A percentile compares a stretch with the other conserved stretches of the same genome.
phyloP scores from a whole-genome alignment of 1,140 invertebrate genomes.

The Atopsyche davidsoni region DNA sequence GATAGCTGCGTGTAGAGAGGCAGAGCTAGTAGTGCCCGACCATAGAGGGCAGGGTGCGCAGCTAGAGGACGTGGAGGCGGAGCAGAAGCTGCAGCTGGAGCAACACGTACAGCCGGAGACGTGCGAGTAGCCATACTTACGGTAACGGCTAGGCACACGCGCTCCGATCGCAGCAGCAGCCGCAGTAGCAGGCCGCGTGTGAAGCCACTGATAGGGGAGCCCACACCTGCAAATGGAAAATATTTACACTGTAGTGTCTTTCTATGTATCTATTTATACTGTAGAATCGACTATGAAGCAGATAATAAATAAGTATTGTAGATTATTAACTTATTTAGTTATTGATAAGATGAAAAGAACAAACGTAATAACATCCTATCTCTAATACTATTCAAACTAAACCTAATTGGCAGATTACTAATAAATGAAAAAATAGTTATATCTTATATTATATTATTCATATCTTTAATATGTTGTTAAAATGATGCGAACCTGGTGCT shows the following conservation, averaged over 20 bases:
- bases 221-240: conserved; percentile 36
- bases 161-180: conserved; percentile 79
- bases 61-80: conserved; percentile 36
- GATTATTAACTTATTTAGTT: no score
- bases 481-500: conserved; percentile 18
- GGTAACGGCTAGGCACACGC: conserved; percentile 65
- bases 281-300: no score
- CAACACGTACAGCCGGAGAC: conserved; percentile 34
- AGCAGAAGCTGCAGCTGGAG: conserved; percentile 35
- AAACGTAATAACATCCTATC: no score
- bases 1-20: conserved; percentile 65
- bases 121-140: conserved; percentile 44
- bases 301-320: no score
- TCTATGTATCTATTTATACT: no score
- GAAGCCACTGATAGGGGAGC: conserved; percentile 68
- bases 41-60: conserved; percentile 36
- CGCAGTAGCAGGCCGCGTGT: conserved; percentile 79
- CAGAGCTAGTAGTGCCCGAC: conserved; percentile 62
- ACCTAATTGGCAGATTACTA: neutral
- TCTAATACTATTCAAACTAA: no score
- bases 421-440: neutral
- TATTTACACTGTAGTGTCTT: no score
- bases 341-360: no score
- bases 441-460: neutral
- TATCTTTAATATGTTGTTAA: neutral